Conservation (phyloP, 2,113 vertebrate genomes). For the Varanus komodoensis region DNA sequence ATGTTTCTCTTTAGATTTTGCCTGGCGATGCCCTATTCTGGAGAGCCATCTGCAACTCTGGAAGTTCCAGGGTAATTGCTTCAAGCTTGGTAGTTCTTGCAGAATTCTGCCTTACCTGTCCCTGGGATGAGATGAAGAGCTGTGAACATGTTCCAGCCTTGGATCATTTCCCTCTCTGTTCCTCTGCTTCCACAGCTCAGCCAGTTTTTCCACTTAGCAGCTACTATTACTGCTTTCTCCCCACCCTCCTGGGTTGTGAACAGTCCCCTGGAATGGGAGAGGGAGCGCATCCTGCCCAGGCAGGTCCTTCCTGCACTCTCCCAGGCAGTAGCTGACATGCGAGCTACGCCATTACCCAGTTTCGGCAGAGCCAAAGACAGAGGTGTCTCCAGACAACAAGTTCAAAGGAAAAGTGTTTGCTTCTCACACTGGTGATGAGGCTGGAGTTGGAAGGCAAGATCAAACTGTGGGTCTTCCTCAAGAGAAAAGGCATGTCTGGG, state of each 20-base stretch:
- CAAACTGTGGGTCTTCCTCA: not conserved
- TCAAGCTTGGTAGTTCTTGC: not conserved
- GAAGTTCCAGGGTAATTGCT: not conserved
- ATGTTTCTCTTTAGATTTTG: not conserved
- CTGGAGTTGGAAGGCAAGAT: not conserved
- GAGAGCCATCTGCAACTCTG: no score
- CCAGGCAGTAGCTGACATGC: constrained; percentile 51
- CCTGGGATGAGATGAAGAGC: constrained; percentile 28
- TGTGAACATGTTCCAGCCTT: constrained; percentile 26
- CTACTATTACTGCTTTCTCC: constrained; percentile 46
- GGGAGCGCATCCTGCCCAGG: constrained; percentile 62
- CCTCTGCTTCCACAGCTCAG: constrained; percentile 53
- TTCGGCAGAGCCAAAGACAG: constrained; percentile 46
- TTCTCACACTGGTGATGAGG: constrained; percentile 21
- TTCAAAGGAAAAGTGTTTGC: not conserved
- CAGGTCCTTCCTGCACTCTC: constrained; percentile 60
- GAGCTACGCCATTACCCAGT: constrained; percentile 56
- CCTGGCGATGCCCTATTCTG: constrained; percentile 22
- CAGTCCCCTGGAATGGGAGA: constrained; percentile 66
- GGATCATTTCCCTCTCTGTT: constrained; percentile 44
- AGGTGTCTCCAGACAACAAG: constrained; percentile 21
- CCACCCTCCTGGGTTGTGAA: constrained; percentile 53
- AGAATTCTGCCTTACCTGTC: not conserved
- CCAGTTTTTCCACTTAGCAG: constrained; percentile 75
- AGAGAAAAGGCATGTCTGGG: not conserved